A percentile compares a stretch with the other conserved stretches of the same genome.
Evolutionary conservation across 1,140 invertebrate genomes (phyloP).

Genomic region (Helicorthomorpha holstii): DNA sequence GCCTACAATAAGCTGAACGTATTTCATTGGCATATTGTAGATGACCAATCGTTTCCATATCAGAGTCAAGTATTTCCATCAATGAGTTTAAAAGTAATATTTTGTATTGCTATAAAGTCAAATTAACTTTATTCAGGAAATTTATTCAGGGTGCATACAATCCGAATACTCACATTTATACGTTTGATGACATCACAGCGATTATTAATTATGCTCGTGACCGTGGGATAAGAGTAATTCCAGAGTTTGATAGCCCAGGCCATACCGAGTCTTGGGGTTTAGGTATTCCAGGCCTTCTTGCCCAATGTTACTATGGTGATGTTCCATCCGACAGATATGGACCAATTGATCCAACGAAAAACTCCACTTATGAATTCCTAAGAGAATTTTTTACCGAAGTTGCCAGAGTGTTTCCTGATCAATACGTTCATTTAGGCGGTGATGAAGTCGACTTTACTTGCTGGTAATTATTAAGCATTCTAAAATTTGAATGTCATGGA

Average conservation of each 20-base stretch:
- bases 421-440: slow-evolving; percentile 69
- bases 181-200: slow-evolving; percentile 38
- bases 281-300: slow-evolving; percentile 49
- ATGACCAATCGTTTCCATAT: slow-evolving; percentile 82
- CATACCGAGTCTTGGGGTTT: slow-evolving; percentile 71
- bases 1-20: slow-evolving; percentile 79
- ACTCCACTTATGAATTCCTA: slow-evolving; percentile 46
- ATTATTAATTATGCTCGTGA: slow-evolving; percentile 59
- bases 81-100: neutral
- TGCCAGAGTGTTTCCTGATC: slow-evolving; percentile 46
- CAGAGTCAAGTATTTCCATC: slow-evolving; percentile 52
- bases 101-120: no score
- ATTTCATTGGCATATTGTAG: slow-evolving; percentile 87
- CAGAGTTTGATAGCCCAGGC: slow-evolving; percentile 87
- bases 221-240: slow-evolving; percentile 68
- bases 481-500: no score
- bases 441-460: slow-evolving; percentile 78
- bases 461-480: slow-evolving; percentile 49
- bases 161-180: slow-evolving; percentile 46
- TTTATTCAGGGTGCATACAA: slow-evolving; percentile 45
- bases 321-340: slow-evolving; percentile 38
- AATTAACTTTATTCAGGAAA: neutral
- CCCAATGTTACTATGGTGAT: slow-evolving; percentile 41
- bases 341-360: slow-evolving; percentile 53
- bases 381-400: slow-evolving; percentile 50